phyloP scores from a whole-genome alignment of 2,797 vertebrate species.

The Malurus splendens region DNA sequence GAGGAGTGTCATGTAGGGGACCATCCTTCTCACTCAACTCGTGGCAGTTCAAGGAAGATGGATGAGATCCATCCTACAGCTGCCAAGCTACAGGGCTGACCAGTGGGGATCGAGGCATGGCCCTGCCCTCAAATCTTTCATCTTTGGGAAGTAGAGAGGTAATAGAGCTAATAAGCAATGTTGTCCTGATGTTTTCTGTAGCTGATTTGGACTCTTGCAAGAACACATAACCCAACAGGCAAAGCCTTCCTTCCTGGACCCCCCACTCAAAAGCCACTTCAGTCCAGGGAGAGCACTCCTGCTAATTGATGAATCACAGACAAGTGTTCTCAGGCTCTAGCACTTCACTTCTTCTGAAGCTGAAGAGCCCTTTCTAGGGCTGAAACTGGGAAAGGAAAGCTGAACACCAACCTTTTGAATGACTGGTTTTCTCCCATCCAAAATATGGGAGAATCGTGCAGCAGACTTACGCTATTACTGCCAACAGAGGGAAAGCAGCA shows the following conservation, averaged over 20 bases:
- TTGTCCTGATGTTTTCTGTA: neutral
- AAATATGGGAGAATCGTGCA: rapidly evolving
- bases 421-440: rapidly evolving
- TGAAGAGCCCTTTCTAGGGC: no score
- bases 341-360: neutral
- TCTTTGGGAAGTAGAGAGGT: neutral
- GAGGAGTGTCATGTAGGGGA: rapidly evolving
- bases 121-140: neutral
- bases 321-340: neutral
- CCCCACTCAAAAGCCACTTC: neutral
- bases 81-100: rapidly evolving
- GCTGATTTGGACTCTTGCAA: neutral
- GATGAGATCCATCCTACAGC: neutral
- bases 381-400: neutral
- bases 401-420: neutral
- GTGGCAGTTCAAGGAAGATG: neutral
- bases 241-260: neutral
- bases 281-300: neutral
- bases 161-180: neutral
- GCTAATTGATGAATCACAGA: neutral
- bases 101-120: neutral
- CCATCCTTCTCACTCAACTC: neutral
- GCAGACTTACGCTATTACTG: neutral
- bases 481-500: neutral
- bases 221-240: neutral